Base-by-base conservation (phyloP, 2,113 vertebrate genomes). In the Nibea albiflora region DNA sequence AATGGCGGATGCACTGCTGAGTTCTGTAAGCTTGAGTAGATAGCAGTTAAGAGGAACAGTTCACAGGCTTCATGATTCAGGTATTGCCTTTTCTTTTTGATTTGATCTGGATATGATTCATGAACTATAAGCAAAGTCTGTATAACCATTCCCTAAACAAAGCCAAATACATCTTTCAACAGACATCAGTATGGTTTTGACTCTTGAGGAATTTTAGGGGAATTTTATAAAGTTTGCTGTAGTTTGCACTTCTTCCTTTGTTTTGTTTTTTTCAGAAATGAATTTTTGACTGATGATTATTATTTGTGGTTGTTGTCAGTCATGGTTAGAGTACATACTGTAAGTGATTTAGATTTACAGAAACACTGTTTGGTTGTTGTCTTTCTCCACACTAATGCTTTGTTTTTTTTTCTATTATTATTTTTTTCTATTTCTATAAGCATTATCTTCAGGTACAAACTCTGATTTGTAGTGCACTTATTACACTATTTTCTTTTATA, bases 21-120 rank as follows among this genome's bases (percentile, higher is more conserved):
- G 50, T 7, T 84, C n/a, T 76, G 35, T 3, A 24, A 52, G 46
- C 46, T 72, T 31, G 19, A 71, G 54, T 26, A 68, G 64, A 39
- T 2, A 57, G 26, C 26, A 7, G 24, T 24, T 28, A 39, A 39
- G 35, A 39, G 35, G 35, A 39, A 39, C 7, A 39, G 35, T 39
- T 39, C 35, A 39, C 7, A 39, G 35, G 35, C 7, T 39, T 39
- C 35, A 39, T 39, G 35, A 39, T 39, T 39, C 35, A 9, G 16
- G 10, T 12, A 3, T 42, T 42, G 8, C 4, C 22, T 35, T 58
- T 22, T 35, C 26, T 46, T 63, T 66, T 35, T 14, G 4, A 49
- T 61, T 49, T 16, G 26, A 22, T 49, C 12, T 44, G 7, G 35
- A 44, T 12, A 26, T 44, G 3, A 56, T 42, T 56, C 14, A 20